phyloP scores from a whole-genome alignment of 2,113 vertebrate species.

The Narcine bancroftii region DNA sequence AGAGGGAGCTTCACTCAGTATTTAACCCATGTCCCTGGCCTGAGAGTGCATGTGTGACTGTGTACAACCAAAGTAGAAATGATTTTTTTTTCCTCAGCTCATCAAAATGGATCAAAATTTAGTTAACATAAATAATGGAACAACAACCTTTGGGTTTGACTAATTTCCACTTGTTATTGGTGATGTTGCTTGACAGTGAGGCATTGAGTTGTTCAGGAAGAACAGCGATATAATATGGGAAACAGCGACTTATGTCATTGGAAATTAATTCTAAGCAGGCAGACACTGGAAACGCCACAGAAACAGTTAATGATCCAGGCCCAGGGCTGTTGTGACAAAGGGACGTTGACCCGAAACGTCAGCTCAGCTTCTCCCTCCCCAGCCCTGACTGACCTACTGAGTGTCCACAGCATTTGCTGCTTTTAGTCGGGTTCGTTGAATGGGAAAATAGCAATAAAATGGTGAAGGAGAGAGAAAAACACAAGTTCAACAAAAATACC shows the following conservation, averaged over 20 bases:
- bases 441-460: not conserved
- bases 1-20: no score
- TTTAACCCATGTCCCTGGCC: no score
- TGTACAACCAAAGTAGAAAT: not conserved
- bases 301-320: no score
- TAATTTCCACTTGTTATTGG: not conserved
- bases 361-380: no score
- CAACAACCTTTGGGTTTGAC: not conserved
- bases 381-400: no score
- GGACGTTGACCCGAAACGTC: no score
- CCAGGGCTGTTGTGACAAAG: no score
- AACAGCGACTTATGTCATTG: not conserved
- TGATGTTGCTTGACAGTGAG: not conserved
- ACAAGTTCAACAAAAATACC: not conserved
- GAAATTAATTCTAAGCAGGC: not conserved
- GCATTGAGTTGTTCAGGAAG: rapidly evolving
- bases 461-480: not conserved
- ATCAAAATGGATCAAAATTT: not conserved
- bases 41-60: not conserved
- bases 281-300: no score
- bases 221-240: not conserved
- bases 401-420: no score
- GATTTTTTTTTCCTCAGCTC: not conserved
- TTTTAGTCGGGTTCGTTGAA: no score
- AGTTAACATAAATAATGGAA: not conserved